Percentiles rank a stretch among this genome's conserved stretches.
Evolutionary conservation across 2,797 vertebrate species (phyloP).

Genomic region (Poliocrania exsul): DNA sequence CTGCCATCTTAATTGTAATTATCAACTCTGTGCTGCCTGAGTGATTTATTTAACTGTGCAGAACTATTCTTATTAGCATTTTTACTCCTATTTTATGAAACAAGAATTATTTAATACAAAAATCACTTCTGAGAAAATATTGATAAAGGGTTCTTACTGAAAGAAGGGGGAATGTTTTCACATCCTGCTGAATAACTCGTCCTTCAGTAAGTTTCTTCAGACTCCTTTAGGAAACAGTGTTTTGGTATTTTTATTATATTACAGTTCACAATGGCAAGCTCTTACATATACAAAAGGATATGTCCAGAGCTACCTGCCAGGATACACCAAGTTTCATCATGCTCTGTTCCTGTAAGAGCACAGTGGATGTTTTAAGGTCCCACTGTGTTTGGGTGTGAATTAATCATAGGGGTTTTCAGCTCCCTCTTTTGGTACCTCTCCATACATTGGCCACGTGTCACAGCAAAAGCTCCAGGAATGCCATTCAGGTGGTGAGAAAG

Average conservation of each 20-base stretch:
- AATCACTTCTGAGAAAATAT: not conserved
- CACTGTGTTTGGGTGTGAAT: rapidly evolving
- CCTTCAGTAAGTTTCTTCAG: not conserved
- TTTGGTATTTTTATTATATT: not conserved
- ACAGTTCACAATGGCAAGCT: not conserved
- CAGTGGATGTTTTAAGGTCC: not conserved
- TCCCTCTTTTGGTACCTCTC: not conserved
- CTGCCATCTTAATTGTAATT: constrained; percentile 23
- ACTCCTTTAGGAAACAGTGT: not conserved
- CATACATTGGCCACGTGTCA: rapidly evolving
- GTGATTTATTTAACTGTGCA: constrained; percentile 2
- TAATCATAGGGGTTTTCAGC: not conserved
- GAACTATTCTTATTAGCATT: not conserved
- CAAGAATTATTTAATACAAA: not conserved
- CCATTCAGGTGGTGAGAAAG: not conserved
- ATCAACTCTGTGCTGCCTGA: not conserved
- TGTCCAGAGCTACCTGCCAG: not conserved
- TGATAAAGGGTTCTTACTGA: not conserved
- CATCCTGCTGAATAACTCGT: not conserved
- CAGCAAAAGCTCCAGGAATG: not conserved
- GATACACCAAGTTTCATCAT: not conserved
- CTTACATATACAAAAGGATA: not conserved
- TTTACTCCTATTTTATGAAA: not conserved
- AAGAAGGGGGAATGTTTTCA: not conserved
- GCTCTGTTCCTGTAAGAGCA: not conserved